Percentiles rank a stretch among this genome's conserved stretches.
These are phyloP conservation scores for Catostylus mosaicus DNA, from an alignment of 30 jellyfish, hydroid and myxozoan species.

Conservation along the genomic window DNA sequence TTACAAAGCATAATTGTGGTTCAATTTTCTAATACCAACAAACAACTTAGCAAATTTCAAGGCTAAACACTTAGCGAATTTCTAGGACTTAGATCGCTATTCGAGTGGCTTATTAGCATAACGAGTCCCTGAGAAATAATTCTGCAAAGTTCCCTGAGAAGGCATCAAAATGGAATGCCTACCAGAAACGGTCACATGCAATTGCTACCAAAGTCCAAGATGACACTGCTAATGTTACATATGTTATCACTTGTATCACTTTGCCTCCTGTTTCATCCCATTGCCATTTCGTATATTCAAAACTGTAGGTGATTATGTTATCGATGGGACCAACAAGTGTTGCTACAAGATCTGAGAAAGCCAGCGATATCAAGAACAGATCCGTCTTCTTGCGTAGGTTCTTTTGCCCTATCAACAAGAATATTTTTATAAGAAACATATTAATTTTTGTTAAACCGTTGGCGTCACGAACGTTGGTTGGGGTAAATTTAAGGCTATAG, in stretches of 20 bases:
- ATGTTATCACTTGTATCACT: neutral
- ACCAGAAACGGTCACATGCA: conserved; percentile 38
- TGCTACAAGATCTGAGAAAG: conserved; percentile 8
- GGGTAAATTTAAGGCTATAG: too few species aligned
- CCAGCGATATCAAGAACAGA: conserved; percentile 21
- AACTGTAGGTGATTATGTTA: neutral
- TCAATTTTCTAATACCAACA: neutral
- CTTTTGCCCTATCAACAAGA: conserved; percentile 15
- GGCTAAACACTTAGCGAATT: too few species aligned
- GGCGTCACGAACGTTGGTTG: too few species aligned
- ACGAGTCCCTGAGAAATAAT: neutral
- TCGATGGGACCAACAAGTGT: conserved; percentile 13
- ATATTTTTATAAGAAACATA: too few species aligned
- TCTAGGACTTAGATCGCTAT: neutral
- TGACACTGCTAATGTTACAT: conserved; percentile 9
- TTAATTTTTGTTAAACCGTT: too few species aligned
- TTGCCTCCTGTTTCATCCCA: neutral
- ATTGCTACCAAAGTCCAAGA: conserved; percentile 33
- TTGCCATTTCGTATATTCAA: conserved; percentile 1
- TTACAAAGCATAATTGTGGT: neutral
- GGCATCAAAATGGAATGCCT: neutral
- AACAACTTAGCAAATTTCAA: neutral
- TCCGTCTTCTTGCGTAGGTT: conserved; percentile 18
- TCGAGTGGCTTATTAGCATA: neutral
- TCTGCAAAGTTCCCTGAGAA: neutral